Evolutionary conservation across 2,113 vertebrate species (phyloP).

Genomic region (Himantopus leucocephalus): DNA sequence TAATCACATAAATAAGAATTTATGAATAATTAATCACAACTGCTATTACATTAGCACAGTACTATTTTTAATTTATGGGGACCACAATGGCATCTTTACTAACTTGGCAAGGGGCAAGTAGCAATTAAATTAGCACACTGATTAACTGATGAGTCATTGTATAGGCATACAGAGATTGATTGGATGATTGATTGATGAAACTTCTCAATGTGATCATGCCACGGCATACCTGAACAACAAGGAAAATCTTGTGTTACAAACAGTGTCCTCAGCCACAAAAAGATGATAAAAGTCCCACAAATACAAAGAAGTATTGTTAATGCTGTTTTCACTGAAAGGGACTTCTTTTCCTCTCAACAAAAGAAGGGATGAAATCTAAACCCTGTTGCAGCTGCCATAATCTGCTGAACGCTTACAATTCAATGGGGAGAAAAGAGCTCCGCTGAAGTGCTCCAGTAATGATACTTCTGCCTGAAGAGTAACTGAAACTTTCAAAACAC

Average conservation of each 20-base stretch:
- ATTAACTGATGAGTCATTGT: neutral
- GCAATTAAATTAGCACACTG: slow-evolving; percentile 30
- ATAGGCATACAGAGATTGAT: neutral
- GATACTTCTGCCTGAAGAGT: slow-evolving; percentile 29
- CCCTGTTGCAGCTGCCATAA: slow-evolving; percentile 5
- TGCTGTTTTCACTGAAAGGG: neutral
- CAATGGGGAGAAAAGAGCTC: neutral
- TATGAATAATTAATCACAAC: slow-evolving; percentile 72
- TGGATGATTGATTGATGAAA: neutral
- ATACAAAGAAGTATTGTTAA: neutral
- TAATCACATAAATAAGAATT: slow-evolving; percentile 73
- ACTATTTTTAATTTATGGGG: slow-evolving; percentile 62
- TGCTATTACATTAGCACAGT: slow-evolving; percentile 40
- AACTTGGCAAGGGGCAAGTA: neutral
- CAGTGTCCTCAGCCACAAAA: neutral
- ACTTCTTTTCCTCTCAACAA: slow-evolving; percentile 42
- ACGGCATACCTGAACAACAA: neutral
- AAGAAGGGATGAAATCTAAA: slow-evolving; percentile 36
- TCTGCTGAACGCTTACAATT: neutral
- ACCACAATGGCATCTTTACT: slow-evolving; percentile 11
- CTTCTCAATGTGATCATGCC: neutral
- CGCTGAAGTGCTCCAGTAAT: slow-evolving; percentile 20
- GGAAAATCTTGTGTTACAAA: neutral
- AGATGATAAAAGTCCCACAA: neutral
- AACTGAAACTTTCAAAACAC: slow-evolving; percentile 52